Base-by-base conservation (phyloP, 1,140 invertebrate species). In the Dermatophagoides farinae region DNA sequence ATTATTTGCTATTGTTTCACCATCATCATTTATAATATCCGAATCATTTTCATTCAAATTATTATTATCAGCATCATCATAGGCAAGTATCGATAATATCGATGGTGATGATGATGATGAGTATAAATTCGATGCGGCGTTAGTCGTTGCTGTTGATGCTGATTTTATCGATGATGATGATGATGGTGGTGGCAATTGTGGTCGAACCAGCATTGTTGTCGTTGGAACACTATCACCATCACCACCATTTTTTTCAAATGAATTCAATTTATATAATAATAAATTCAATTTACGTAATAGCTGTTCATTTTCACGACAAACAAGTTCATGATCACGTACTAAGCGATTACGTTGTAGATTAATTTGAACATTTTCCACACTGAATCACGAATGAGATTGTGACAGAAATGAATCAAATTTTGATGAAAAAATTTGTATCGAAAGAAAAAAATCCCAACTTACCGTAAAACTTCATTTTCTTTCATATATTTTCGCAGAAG, bases 281-380 rank as follows among this genome's bases (percentile, higher is more conserved):
- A 38, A 39, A 44, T 39, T 18, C 38, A 93, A 71, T 74, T 88
- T 88, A 67, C 83, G 85, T 18, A 86, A 70, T 20, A 95, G 73
- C 25, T 84, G 73, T 70, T 93, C 89, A 68, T 93, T 93, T 70
- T 95, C 88, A 61, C 85, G 74, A 67, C 85, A 88, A 12, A 93
- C 81, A 6, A 87, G 70, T 70, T 93, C 88, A 67, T 92, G 88
- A 69, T 95, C 89, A 43, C 86, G 72, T 50, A 88, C 76, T 25
- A 91, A 74, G 44, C 82, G 77, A 66, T 92, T 86, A 55, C 85
- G 74, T 0, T 82, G 78, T 2, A 77, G 74, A 69, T 88, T 88
- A 20, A 93, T 73, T 62, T 92, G 87, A 16, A 81, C 77, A 70
- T 93, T 93, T 71, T 93, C 88, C 44, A 80, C 78, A 62, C 75